Conservation (phyloP, 2,797 vertebrate genomes). For the Valencia hispanica region DNA sequence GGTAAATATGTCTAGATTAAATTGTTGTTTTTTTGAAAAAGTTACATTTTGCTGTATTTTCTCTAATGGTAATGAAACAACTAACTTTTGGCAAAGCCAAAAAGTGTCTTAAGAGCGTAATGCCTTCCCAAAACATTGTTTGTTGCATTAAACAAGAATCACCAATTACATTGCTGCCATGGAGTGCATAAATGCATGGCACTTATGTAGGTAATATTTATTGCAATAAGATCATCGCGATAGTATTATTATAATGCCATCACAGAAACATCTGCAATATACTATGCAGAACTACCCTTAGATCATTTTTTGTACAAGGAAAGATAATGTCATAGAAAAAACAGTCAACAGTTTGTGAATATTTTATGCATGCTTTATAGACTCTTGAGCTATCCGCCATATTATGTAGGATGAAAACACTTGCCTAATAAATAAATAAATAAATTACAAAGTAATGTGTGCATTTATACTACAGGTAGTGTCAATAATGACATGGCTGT, state of each 20-base stretch:
- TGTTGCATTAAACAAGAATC: neutral
- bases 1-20: neutral
- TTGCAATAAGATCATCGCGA: neutral
- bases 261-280: neutral
- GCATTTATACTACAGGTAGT: neutral
- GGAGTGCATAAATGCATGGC: neutral
- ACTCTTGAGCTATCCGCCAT: neutral
- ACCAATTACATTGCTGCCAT: neutral
- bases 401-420: neutral
- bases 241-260: neutral
- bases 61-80: neutral
- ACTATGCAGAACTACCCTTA: neutral
- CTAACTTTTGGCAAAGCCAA: neutral
- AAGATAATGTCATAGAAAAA: conserved; percentile 21
- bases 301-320: conserved; percentile 13
- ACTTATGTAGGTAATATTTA: neutral
- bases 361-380: conserved; percentile 9
- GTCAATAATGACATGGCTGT: neutral
- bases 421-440: neutral
- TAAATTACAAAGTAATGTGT: neutral
- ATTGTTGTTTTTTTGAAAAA: no score
- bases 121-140: neutral
- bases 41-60: neutral
- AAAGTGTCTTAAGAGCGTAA: neutral
- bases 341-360: conserved; percentile 16